Evolutionary conservation across 2,113 vertebrate species (phyloP).

Genomic region (Loxodonta africana): DNA sequence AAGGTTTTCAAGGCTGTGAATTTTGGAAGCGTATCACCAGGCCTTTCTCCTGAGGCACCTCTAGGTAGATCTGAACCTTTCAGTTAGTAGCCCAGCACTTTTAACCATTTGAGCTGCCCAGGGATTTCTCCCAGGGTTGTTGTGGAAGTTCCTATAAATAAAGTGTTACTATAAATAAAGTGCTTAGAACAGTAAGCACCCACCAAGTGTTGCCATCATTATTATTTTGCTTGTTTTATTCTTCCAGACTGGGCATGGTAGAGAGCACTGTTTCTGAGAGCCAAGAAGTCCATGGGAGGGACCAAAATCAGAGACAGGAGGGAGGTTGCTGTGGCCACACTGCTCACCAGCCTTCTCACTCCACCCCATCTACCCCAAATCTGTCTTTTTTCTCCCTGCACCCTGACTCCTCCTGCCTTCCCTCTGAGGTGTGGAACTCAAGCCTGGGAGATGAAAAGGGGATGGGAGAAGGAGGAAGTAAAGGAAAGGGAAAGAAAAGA

Average conservation of each 20-base stretch:
- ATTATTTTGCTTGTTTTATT: background rate
- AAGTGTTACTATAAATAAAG: background rate
- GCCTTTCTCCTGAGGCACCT: too few relatives aligned
- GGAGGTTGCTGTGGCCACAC: background rate
- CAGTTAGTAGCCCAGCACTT: too few relatives aligned
- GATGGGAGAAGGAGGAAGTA: background rate
- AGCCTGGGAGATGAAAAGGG: background rate
- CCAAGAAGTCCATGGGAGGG: background rate
- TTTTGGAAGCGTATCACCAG: too few relatives aligned
- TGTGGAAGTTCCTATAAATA: fast-evolving
- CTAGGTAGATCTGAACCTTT: too few relatives aligned
- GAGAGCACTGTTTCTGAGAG: background rate
- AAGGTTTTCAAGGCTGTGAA: too few relatives aligned
- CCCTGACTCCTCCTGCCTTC: background rate
- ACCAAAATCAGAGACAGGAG: background rate
- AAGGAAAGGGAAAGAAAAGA: background rate
- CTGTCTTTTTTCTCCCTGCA: background rate
- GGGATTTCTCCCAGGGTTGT: background rate
- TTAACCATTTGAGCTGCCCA: too few relatives aligned
- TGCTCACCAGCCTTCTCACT: background rate
- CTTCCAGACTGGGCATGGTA: background rate
- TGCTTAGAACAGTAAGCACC: background rate
- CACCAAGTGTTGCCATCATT: background rate
- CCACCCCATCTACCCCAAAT: background rate
- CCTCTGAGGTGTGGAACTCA: background rate